Evolutionary conservation across 1,140 invertebrate species (phyloP).

Genomic region (Pararge aegeria): DNA sequence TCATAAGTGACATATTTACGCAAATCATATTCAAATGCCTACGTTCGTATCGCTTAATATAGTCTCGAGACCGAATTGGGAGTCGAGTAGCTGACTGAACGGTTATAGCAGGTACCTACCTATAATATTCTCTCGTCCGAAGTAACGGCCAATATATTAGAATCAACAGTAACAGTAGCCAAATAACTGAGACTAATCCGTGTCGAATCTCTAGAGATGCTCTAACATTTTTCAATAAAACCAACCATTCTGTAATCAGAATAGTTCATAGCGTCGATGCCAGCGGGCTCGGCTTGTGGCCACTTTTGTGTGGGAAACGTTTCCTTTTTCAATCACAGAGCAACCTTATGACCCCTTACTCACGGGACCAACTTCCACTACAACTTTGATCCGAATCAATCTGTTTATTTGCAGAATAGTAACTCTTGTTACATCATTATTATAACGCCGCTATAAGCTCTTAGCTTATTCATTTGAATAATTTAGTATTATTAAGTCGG

Average conservation of each 20-base stretch:
- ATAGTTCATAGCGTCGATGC: constrained; percentile 44
- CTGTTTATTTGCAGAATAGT: not conserved
- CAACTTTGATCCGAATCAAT: not conserved
- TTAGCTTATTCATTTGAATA: too few species aligned
- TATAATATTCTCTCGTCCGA: constrained; percentile 22
- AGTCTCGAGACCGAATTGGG: constrained; percentile 29
- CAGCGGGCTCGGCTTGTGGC: constrained; percentile 18
- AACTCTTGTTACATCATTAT: too few species aligned
- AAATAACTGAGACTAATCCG: constrained; percentile 63
- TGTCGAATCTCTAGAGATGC: constrained; percentile 54
- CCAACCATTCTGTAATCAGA: constrained; percentile 47
- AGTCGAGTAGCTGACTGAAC: constrained; percentile 5
- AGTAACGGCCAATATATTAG: constrained; percentile 60
- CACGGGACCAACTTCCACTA: not conserved
- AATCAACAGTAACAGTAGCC: constrained; percentile 67
- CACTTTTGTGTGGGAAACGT: constrained; percentile 63
- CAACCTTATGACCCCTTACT: constrained; percentile 21
- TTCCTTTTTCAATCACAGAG: constrained; percentile 66
- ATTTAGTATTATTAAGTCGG: too few species aligned
- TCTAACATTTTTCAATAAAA: constrained; percentile 63
- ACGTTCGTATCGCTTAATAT: constrained; percentile 51
- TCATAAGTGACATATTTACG: constrained; percentile 51
- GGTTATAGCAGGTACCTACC: too few species aligned
- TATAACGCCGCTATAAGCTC: too few species aligned
- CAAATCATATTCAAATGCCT: constrained; percentile 53